phyloP scores from a whole-genome alignment of 2,113 vertebrate genomes.

The Ginglymostoma cirratum region DNA sequence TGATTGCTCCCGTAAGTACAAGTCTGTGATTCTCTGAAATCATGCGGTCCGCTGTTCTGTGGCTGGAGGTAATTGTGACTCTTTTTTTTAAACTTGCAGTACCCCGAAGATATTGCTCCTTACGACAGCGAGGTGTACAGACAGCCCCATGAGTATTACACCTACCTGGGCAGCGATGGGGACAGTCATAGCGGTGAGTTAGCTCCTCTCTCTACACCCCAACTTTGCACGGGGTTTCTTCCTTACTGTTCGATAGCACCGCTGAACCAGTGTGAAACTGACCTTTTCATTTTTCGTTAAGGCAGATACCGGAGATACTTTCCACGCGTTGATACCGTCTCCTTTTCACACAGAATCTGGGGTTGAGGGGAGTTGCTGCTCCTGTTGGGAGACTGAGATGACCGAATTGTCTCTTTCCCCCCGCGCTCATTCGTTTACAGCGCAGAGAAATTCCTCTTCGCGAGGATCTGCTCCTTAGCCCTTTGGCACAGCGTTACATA shows the following conservation, averaged over 20 bases:
- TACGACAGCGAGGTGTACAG: slow-evolving; percentile 88
- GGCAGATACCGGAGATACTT: too few relatives aligned
- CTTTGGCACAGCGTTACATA: neutral
- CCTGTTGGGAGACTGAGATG: neutral
- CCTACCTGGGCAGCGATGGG: slow-evolving; percentile 77
- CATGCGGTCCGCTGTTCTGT: too few relatives aligned
- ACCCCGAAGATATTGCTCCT: slow-evolving; percentile 79
- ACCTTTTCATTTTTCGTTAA: too few relatives aligned
- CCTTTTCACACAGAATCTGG: neutral
- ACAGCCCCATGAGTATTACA: slow-evolving; percentile 78
- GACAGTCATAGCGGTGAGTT: slow-evolving; percentile 85
- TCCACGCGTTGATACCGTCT: neutral
- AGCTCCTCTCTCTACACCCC: neutral
- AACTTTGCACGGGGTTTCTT: neutral
- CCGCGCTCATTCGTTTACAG: neutral
- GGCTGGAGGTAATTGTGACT: slow-evolving; percentile 39
- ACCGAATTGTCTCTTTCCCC: neutral
- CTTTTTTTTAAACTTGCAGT: slow-evolving; percentile 55
- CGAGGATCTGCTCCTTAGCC: neutral
- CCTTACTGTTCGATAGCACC: too few relatives aligned
- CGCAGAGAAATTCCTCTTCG: neutral
- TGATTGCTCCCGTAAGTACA: slow-evolving; percentile 66
- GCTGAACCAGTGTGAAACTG: too few relatives aligned
- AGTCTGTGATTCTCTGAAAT: neutral
- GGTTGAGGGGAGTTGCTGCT: neutral